Conservation (phyloP, 2,113 vertebrate species). For the Arvicanthis niloticus region DNA sequence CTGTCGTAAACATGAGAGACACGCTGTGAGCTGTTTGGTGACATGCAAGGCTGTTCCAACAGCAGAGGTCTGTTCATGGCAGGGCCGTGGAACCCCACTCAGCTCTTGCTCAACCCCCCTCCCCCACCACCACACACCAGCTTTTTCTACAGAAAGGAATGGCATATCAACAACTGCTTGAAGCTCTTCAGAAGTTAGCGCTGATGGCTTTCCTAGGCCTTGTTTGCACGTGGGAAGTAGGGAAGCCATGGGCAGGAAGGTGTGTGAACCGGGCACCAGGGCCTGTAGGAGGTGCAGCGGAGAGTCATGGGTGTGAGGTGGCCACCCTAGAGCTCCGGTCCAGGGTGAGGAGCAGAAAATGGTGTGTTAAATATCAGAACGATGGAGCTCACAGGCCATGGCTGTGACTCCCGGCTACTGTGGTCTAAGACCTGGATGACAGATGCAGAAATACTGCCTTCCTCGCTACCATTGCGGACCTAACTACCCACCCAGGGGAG, state of each 20-base stretch:
- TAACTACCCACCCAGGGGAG: accelerated
- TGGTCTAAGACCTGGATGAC: accelerated
- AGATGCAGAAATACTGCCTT: accelerated
- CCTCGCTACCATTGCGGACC: accelerated
- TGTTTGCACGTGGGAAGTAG: neutral
- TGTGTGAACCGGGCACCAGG: accelerated
- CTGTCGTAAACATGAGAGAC: slow-evolving; percentile 86
- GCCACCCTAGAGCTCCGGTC: neutral
- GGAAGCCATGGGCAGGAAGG: neutral
- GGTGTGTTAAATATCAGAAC: neutral
- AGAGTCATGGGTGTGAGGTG: accelerated
- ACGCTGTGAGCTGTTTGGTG: slow-evolving; percentile 59
- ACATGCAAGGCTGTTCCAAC: neutral
- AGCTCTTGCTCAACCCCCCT: neutral
- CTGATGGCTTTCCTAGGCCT: accelerated
- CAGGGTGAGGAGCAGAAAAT: neutral
- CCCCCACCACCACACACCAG: no score
- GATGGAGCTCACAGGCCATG: neutral
- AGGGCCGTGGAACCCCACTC: slow-evolving; percentile 47
- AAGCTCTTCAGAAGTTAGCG: accelerated
- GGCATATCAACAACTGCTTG: accelerated
- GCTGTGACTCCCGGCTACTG: neutral
- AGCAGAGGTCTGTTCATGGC: neutral
- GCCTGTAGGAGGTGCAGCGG: neutral
- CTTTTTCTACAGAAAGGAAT: neutral